Evolutionary conservation across 2,113 vertebrate genomes (phyloP).

Genomic region (Rhodinocichla rosea): DNA sequence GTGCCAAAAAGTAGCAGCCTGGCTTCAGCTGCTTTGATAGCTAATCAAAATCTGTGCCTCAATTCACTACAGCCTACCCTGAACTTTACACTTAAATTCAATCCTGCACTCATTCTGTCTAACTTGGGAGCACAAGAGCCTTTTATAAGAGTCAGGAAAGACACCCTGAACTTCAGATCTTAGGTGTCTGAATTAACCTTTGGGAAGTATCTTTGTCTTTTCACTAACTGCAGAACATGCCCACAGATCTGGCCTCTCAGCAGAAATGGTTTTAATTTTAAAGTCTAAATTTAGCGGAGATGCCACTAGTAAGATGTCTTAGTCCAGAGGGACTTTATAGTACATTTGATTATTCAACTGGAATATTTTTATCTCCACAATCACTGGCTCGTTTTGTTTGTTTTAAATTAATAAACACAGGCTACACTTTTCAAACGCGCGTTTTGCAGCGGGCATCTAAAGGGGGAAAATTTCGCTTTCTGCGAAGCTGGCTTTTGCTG

Average conservation of each 20-base stretch:
- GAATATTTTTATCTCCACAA: not conserved
- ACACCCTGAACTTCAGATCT: not conserved
- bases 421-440: not conserved
- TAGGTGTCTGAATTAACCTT: not conserved
- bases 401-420: not conserved
- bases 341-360: not conserved
- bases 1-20: not conserved
- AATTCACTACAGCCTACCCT: not conserved
- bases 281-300: constrained; percentile 28
- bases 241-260: not conserved
- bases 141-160: not conserved
- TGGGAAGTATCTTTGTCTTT: not conserved
- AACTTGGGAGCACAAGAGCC: not conserved
- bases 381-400: not conserved
- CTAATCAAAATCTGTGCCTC: not conserved
- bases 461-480: not conserved
- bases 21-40: not conserved
- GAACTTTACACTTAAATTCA: not conserved
- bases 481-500: not conserved
- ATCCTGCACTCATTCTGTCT: not conserved
- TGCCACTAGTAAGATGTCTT: constrained; percentile 17
- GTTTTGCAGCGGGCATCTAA: not conserved
- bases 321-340: not conserved
- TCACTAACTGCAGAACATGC: not conserved
- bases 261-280: constrained; percentile 16